Evolutionary conservation across 1,140 invertebrate species (phyloP).

Genomic region (Trachelipus rathkii): DNA sequence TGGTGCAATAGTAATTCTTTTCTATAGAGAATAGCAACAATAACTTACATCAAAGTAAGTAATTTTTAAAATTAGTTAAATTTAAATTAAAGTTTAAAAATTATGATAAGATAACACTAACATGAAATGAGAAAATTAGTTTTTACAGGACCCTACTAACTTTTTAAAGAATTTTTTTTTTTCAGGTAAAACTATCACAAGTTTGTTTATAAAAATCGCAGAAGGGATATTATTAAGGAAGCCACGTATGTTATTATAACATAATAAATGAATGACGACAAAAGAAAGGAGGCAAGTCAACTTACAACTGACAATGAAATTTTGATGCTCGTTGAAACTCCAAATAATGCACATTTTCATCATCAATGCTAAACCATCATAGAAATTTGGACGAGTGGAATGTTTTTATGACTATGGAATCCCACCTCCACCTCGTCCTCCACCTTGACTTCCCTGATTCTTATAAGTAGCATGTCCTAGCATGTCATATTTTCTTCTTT

Average conservation of each 20-base stretch:
- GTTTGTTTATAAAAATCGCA: too few species aligned
- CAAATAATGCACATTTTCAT: background rate
- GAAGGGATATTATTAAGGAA: too few species aligned
- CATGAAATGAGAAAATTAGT: too few species aligned
- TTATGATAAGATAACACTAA: too few species aligned
- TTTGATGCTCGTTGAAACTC: background rate
- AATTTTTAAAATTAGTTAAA: too few species aligned
- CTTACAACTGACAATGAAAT: background rate
- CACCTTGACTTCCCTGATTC: background rate
- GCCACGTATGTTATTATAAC: background rate
- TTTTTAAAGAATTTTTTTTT: too few species aligned
- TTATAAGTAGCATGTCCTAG: background rate
- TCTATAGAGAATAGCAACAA: too few species aligned
- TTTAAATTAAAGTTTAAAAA: too few species aligned
- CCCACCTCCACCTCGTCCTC: background rate
- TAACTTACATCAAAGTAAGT: too few species aligned
- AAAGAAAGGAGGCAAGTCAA: background rate
- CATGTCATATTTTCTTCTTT: background rate
- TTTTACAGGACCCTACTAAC: too few species aligned
- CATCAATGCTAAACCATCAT: background rate
- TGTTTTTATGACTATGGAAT: background rate
- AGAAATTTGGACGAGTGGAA: background rate
- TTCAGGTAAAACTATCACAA: too few species aligned
- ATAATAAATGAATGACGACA: background rate
- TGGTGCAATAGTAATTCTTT: too few species aligned